These are phyloP conservation scores for Gallinago paraguaiae DNA, from an alignment of 2,113 vertebrate genomes.

Conservation along the genomic window DNA sequence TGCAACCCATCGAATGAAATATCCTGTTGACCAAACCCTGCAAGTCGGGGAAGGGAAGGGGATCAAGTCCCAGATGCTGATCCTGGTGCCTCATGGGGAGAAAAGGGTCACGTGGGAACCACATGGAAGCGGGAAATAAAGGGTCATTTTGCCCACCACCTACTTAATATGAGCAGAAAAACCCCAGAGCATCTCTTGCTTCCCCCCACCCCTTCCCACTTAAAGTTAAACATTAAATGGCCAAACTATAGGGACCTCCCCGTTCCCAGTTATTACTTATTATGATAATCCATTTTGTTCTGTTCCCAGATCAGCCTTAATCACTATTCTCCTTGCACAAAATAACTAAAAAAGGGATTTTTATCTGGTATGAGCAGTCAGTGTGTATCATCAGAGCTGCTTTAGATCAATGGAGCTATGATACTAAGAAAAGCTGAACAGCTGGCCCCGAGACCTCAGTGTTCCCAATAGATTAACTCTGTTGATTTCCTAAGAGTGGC, in stretches of 20 bases:
- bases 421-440: not conserved
- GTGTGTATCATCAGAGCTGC: not conserved
- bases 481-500: not conserved
- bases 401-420: not conserved
- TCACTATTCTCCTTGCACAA: not conserved
- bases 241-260: not conserved
- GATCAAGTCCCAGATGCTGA: not conserved
- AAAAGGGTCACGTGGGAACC: not conserved
- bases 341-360: not conserved
- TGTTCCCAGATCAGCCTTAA: constrained; percentile 12
- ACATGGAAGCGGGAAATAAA: not conserved
- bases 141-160: not conserved
- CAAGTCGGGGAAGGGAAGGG: not conserved
- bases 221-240: not conserved
- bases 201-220: not conserved
- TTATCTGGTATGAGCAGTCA: not conserved
- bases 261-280: not conserved
- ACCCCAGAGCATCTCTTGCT: not conserved
- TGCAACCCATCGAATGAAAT: not conserved
- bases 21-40: not conserved
- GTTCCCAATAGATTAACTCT: constrained; percentile 6
- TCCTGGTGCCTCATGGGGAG: not conserved
- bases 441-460: constrained; percentile 8
- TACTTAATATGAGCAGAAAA: not conserved
- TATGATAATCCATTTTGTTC: constrained; percentile 11